A percentile compares a stretch with the other conserved stretches of the same genome.
Conservation (phyloP, 2,888 invertebrate species). For the Hypena proboscidalis region DNA sequence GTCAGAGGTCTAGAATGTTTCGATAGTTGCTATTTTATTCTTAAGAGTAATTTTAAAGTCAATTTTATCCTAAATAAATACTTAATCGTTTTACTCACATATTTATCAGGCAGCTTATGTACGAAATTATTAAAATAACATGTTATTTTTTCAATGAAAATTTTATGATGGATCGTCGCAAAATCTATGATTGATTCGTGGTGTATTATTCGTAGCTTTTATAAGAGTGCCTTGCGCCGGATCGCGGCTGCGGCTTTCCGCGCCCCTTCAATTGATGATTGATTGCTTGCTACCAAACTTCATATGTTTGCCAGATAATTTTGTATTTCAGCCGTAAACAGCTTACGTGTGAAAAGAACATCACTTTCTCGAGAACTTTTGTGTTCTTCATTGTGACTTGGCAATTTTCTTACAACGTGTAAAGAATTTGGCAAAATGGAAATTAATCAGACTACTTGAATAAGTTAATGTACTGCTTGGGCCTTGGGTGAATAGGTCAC, state of each 20-base stretch:
- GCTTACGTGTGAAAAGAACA: conserved; percentile 82
- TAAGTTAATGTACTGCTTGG: no score
- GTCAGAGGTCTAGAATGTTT: conserved; percentile 1
- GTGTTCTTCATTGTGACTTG: conserved; percentile 67
- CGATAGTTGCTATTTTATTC: background rate
- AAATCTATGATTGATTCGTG: conserved; percentile 85
- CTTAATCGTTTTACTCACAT: conserved; percentile 13
- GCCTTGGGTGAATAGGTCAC: no score
- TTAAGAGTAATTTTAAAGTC: background rate
- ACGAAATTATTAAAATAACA: conserved; percentile 51
- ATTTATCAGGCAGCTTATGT: conserved; percentile 35
- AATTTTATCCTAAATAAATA: conserved; percentile 34
- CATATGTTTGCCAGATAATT: conserved; percentile 84
- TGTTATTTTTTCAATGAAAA: conserved; percentile 69
- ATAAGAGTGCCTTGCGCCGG: conserved; percentile 75
- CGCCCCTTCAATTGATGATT: conserved; percentile 78
- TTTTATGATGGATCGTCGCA: conserved; percentile 81
- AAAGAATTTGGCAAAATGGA: no score
- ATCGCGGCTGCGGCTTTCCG: conserved; percentile 75
- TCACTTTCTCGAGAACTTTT: conserved; percentile 61
- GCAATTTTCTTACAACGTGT: conserved; percentile 64
- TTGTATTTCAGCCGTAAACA: conserved; percentile 83
- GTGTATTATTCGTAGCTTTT: conserved; percentile 81
- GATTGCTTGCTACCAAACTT: conserved; percentile 79
- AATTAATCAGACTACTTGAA: no score